A percentile compares a stretch with the other conserved stretches of the same genome.
Conservation (phyloP, 2,888 invertebrate genomes). For the Eupithecia abbreviata region DNA sequence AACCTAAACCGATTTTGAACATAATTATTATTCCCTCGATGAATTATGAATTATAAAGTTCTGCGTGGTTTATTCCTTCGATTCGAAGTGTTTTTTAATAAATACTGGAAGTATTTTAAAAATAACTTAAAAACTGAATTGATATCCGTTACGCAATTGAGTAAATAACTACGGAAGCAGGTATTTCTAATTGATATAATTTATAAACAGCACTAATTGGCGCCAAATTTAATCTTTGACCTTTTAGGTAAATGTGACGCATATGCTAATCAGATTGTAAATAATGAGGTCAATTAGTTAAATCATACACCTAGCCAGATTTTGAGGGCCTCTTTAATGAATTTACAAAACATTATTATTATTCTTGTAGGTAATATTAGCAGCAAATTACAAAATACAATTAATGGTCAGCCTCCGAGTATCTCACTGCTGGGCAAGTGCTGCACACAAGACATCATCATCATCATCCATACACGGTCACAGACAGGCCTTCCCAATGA, state of each 20-base stretch:
- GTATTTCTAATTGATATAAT: constrained; percentile 24
- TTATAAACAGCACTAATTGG: constrained; percentile 37
- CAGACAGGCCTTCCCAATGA: no score
- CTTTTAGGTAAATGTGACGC: constrained; percentile 31
- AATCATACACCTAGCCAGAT: background rate
- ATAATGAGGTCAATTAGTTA: constrained; percentile 25
- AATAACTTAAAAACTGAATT: background rate
- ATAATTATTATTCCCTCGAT: no score
- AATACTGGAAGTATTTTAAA: background rate
- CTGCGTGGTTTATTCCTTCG: no score
- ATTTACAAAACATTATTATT: background rate
- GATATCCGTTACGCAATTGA: constrained; percentile 17
- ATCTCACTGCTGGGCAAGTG: background rate
- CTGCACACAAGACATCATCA: background rate
- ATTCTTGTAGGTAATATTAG: background rate
- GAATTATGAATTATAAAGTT: no score
- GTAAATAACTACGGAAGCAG: constrained; percentile 34
- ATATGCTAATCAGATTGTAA: constrained; percentile 31
- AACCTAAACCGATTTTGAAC: no score
- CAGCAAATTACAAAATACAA: background rate
- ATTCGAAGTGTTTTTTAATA: background rate
- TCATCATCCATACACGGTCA: no score
- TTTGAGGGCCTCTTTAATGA: background rate
- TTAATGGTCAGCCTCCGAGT: background rate
- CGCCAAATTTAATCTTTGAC: constrained; percentile 36